Evolutionary conservation across 2,888 invertebrate genomes (phyloP).

Genomic region (Fragum sueziense): DNA sequence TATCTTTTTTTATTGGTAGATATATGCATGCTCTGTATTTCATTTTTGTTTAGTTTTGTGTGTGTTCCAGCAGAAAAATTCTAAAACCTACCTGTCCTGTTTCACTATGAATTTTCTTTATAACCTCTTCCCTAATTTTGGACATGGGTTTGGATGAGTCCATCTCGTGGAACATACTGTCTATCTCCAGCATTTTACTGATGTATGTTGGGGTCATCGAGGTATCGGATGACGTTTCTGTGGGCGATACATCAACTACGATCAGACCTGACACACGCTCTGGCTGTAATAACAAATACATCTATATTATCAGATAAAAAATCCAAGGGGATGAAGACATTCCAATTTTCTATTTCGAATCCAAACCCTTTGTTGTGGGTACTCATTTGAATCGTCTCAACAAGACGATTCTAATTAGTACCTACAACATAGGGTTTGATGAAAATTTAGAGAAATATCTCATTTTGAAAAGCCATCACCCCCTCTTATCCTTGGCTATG

Average conservation of each 20-base stretch:
- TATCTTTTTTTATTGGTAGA: no score
- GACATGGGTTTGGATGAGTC: constrained; percentile 51
- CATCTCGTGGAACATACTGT: constrained; percentile 53
- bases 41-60: no score
- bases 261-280: constrained; percentile 86
- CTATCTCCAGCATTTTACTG: constrained; percentile 80
- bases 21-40: no score
- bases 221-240: constrained; percentile 80
- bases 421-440: no score
- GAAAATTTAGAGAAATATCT: no score
- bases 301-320: not conserved
- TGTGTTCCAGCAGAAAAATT: no score
- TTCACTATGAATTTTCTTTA: not conserved
- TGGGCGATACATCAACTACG: constrained; percentile 89
- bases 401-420: no score
- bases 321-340: no score
- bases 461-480: no score
- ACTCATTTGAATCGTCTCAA: no score
- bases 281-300: constrained; percentile 67
- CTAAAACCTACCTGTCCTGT: not conserved
- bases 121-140: constrained; percentile 79
- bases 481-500: no score
- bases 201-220: constrained; percentile 87
- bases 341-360: not conserved
- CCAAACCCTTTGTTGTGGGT: not conserved